Evolutionary conservation across 1,140 invertebrate species (phyloP).

Genomic region (Tyrophagus putrescentiae): DNA sequence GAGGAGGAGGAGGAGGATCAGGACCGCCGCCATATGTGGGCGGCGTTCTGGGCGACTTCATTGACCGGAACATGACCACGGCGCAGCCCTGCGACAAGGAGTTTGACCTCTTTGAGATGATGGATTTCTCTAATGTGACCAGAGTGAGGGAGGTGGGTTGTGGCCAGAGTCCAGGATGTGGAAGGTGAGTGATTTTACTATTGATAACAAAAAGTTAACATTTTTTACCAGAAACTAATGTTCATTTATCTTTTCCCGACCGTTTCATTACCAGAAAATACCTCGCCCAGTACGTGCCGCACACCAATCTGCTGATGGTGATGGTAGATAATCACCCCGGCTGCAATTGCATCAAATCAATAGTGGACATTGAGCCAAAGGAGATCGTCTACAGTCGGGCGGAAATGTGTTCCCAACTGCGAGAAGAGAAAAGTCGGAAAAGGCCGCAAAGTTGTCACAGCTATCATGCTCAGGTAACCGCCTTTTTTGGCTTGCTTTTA

Average conservation of each 20-base stretch:
- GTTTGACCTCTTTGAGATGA: conserved; percentile 67
- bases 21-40: no score
- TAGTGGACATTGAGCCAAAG: conserved; percentile 58
- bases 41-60: no score
- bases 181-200: not conserved
- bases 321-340: conserved; percentile 74
- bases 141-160: not conserved
- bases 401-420: conserved; percentile 17
- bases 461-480: conserved; percentile 69
- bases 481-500: conserved; percentile 32
- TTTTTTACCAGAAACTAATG: conserved; percentile 33
- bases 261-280: conserved; percentile 50
- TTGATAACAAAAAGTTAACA: conserved; percentile 25
- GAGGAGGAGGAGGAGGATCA: no score
- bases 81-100: conserved; percentile 61
- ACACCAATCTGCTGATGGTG: conserved; percentile 72
- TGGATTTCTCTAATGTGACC: conserved; percentile 31
- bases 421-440: conserved; percentile 46
- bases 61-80: conserved; percentile 24
- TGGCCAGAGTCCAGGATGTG: conserved; percentile 2
- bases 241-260: no score
- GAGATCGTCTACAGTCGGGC: conserved; percentile 43
- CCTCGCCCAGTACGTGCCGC: conserved; percentile 77
- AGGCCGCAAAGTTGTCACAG: conserved; percentile 57
- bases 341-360: conserved; percentile 67